Evolutionary conservation across 2,797 vertebrate genomes (phyloP), one percentile per base, ranked within the genome.

Genomic region (Anas flavirostris): DNA sequence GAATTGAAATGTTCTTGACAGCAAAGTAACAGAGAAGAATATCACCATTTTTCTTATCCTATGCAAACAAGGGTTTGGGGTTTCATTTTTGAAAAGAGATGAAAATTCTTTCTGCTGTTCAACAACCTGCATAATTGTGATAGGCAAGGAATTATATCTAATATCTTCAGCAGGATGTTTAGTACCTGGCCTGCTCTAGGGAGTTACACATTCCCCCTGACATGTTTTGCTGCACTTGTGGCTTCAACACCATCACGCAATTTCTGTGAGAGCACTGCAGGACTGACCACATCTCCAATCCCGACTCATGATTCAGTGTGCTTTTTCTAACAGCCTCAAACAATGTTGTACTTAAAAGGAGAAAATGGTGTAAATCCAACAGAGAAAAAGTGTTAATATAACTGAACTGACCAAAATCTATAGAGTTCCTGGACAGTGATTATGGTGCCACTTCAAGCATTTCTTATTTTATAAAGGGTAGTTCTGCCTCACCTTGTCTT

Each of bases 71-170:
- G 7, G 4, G 6, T 56, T 83, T 55, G 37, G 12, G 8, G 12
- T 4, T 2, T 44, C 14, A 43, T 29, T 17, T 76, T 91, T 46
- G 8, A n/a, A 67, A 68, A 39, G 10, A 53, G 13, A 1, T 62
- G 18, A 23, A 59, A 43, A 68, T 46, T 59, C n/a, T 62, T 76
- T 37, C 23, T 8, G 8, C 7, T 0, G 0, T 52, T 44, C 16
- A 44, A 41, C 7, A 16, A 66, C 44, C 2, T 29, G 10, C 1
- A 0, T 39, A 2, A 0, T 2, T 69, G 14, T 33, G 2, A 9
- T 60, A 77, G 15, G 19, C 33, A 59, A 26, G 28, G 44, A 26
- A 2, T 1, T 29, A 33, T 13, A 12, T 10, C 29, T 58, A 52
- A 63, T 7, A 21, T 37, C 56, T 67, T 44, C 48, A 74, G 8